phyloP scores from a whole-genome alignment of 2,888 invertebrate genomes.

The Orchesellides sinensis region DNA sequence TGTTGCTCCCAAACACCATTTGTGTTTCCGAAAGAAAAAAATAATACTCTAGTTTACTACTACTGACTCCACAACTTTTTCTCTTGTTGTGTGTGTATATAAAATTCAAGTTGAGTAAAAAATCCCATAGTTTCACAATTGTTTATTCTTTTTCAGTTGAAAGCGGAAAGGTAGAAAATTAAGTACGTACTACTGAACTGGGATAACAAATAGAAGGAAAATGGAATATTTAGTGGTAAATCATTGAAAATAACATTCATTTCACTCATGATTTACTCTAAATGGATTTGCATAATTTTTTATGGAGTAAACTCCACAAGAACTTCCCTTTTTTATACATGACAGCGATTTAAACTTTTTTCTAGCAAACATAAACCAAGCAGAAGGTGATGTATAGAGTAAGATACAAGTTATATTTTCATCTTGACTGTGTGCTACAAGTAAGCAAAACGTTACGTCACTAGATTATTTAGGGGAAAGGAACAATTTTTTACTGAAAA shows the following conservation, averaged over 20 bases:
- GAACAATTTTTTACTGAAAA: too few relatives aligned
- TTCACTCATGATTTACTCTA: constrained; percentile 51
- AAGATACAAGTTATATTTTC: background rate
- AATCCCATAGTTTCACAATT: constrained; percentile 2
- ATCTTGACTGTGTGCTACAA: too few relatives aligned
- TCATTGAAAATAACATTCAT: constrained; percentile 53
- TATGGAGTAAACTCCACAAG: too few relatives aligned
- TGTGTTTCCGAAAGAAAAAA: too few relatives aligned
- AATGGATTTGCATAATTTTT: constrained; percentile 32
- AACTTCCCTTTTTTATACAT: too few relatives aligned
- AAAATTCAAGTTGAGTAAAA: background rate
- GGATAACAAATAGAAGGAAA: background rate
- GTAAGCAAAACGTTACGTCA: too few relatives aligned
- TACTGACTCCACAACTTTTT: too few relatives aligned
- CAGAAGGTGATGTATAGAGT: background rate
- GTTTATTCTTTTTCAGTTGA: constrained; percentile 41
- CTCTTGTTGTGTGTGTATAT: background rate
- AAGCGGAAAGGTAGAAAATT: constrained; percentile 62
- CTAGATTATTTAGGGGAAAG: too few relatives aligned
- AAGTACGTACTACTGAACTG: background rate
- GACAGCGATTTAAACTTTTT: background rate
- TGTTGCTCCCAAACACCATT: too few relatives aligned
- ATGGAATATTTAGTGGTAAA: constrained; percentile 24
- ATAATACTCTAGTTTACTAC: too few relatives aligned
- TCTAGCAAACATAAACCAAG: background rate